Evolutionary conservation across 1,140 invertebrate species (phyloP).

Genomic region (Helicoverpa armigera): DNA sequence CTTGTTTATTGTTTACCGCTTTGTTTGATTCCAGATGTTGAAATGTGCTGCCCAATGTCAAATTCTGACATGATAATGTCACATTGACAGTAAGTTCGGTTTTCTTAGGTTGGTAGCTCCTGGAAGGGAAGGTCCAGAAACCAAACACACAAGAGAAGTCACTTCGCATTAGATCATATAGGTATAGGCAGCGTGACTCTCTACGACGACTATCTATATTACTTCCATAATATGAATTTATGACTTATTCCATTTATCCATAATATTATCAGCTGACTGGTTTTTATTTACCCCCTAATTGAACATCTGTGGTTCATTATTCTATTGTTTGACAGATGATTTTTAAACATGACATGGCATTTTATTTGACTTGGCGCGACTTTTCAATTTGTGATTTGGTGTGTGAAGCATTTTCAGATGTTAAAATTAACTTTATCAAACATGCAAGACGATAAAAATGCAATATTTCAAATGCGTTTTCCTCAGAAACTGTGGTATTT

Average conservation of each 20-base stretch:
- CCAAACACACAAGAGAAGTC: too few relatives aligned
- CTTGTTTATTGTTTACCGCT: slow-evolving; percentile 49
- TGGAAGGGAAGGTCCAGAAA: too few relatives aligned
- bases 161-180: too few relatives aligned
- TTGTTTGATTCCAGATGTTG: slow-evolving; percentile 37
- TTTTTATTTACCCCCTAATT: neutral
- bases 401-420: neutral
- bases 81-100: neutral
- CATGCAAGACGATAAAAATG: slow-evolving; percentile 75
- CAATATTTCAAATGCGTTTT: slow-evolving; percentile 87
- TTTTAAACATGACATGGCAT: slow-evolving; percentile 26
- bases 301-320: neutral
- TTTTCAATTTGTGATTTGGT: slow-evolving; percentile 21
- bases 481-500: slow-evolving; percentile 89
- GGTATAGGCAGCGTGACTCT: too few relatives aligned
- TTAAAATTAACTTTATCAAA: slow-evolving; percentile 29
- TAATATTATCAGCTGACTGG: too few relatives aligned
- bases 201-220: too few relatives aligned
- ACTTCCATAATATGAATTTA: too few relatives aligned
- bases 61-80: neutral
- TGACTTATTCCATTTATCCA: too few relatives aligned
- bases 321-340: neutral
- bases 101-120: slow-evolving; percentile 22
- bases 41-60: slow-evolving; percentile 36
- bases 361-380: slow-evolving; percentile 28